These are phyloP conservation scores for Carabus problematicus DNA, from an alignment of 2,888 invertebrate species.

Conservation along the genomic window DNA sequence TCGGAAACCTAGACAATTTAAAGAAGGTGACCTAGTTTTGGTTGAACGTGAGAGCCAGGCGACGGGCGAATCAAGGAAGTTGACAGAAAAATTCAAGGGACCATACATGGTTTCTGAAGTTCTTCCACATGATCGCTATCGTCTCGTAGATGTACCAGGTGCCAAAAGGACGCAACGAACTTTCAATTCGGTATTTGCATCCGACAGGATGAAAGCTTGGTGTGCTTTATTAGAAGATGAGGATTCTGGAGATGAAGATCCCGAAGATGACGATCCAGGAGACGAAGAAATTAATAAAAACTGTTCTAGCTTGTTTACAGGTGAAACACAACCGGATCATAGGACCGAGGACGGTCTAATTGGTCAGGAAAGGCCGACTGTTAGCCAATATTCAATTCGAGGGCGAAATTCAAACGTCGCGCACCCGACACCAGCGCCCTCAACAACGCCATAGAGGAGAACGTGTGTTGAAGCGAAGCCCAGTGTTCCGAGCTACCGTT, in stretches of 20 bases:
- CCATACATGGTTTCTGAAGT: conserved; percentile 44
- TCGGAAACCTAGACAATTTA: not conserved
- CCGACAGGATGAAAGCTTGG: conserved; percentile 45
- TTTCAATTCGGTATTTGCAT: conserved; percentile 44
- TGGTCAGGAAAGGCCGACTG: no score
- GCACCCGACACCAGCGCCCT: no score
- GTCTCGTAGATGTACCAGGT: conserved; percentile 45
- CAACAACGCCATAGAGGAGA: no score
- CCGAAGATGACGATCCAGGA: no score
- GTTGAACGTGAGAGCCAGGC: conserved; percentile 27
- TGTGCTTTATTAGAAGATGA: conserved; percentile 22
- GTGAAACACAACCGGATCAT: no score
- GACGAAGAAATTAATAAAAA: no score
- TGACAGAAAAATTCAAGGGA: conserved; percentile 45
- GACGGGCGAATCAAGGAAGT: conserved; percentile 45
- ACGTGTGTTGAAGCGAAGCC: no score
- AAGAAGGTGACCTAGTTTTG: conserved; percentile 33
- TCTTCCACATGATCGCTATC: conserved; percentile 45
- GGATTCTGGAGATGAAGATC: not conserved
- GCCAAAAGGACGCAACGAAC: conserved; percentile 42
- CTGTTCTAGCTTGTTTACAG: no score
- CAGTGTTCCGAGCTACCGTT: no score
- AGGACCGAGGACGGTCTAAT: no score
- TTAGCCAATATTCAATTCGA: no score
- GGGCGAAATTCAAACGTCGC: no score